These are phyloP conservation scores for Gymnarchus niloticus DNA, from an alignment of 2,113 vertebrate species.

Conservation along the genomic window DNA sequence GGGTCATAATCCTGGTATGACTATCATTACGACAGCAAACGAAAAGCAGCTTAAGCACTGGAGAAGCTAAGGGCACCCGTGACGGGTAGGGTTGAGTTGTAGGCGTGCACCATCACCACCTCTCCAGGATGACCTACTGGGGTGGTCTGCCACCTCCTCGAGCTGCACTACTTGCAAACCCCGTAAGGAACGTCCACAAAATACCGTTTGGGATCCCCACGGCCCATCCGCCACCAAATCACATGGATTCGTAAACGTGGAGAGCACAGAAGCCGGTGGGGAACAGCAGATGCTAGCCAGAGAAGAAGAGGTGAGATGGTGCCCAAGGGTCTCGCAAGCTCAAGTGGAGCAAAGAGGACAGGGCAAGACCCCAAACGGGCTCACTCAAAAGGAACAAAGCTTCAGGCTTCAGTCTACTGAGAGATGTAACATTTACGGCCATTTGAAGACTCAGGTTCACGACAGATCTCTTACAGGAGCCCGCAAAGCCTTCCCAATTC, in stretches of 20 bases:
- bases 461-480: not conserved
- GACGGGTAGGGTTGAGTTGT: not conserved
- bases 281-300: not conserved
- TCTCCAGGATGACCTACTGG: not conserved
- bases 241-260: not conserved
- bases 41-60: slow-evolving; percentile 21
- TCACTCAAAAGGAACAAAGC: too few species aligned
- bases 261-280: not conserved
- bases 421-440: not conserved
- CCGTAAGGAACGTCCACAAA: too few species aligned
- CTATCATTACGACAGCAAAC: slow-evolving; percentile 7
- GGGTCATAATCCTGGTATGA: slow-evolving; percentile 3
- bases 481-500: not conserved
- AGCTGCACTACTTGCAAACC: not conserved
- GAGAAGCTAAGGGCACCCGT: not conserved
- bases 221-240: not conserved
- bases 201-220: not conserved
- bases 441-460: not conserved
- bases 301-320: not conserved
- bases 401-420: not conserved
- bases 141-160: not conserved
- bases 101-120: too few species aligned
- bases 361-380: not conserved
- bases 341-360: not conserved
- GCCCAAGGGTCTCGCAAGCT: not conserved